Base-by-base conservation (phyloP, 2,797 vertebrate genomes). In the Hoplostethus mediterraneus region DNA sequence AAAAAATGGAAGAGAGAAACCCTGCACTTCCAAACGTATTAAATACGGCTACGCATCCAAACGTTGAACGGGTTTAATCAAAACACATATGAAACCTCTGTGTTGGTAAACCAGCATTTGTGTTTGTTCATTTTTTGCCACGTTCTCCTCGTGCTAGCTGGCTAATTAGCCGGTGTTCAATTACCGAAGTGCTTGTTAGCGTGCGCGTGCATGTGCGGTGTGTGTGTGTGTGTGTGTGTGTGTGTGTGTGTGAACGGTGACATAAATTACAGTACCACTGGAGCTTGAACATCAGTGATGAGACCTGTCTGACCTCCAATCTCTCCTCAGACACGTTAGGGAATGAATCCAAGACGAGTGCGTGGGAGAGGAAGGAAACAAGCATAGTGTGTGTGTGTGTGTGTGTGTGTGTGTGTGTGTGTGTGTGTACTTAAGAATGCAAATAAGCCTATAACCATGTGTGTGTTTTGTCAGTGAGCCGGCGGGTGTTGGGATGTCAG, bases 121-220 rank as follows among this genome's bases (percentile, higher is more conserved):
- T 63, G 42, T 63, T 68, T 65, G 55, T 67, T 75, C 40, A 66
- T 60, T 81, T 60, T 81, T 63, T 48, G 28, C 63, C 65, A 6
- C 38, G 45, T 14, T 60, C 17, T 28, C 21, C 28, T 21, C 33
- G 42, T 7, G 33, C 14, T 36, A 40, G 11, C 51, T 2, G 2
- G 56, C 63, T 79, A 88, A 89, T 88, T 77, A 85, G 47, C 61
- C 21, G 25, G 58, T 44, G 49, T 60, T 71, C 58, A 40, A 3
- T 31, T 42, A 63, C 64, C 63, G 73, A 60, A 77, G 70, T 13
- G 36, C 45, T 52, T 54, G 25, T 51, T 54, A 53, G 11, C 60
- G 60, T 67, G 61, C 51, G 63, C 16, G 21, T 40, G 62, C 33
- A 21, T 21, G 21, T 21, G 21, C 1, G 21, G 21, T 21, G 60